Conservation (phyloP, 2,797 vertebrate species). For the Periophthalmus magnuspinnatus region DNA sequence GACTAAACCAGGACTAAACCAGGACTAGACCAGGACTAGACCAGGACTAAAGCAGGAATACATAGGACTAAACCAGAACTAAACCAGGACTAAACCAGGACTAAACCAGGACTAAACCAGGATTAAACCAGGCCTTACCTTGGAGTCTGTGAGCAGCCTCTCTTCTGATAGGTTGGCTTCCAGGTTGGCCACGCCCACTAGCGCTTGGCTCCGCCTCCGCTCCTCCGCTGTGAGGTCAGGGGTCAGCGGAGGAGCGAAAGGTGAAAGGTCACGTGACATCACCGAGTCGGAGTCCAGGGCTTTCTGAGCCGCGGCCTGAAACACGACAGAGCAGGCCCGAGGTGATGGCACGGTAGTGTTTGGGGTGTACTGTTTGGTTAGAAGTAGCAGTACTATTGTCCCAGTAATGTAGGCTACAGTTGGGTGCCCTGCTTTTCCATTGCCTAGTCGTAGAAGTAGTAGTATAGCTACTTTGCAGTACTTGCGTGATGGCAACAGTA, state of each 20-base stretch:
- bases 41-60: background rate
- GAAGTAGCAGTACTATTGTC: too few relatives aligned
- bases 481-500: too few relatives aligned
- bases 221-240: conserved; percentile 47
- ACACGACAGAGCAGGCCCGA: background rate
- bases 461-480: too few relatives aligned
- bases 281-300: conserved; percentile 70
- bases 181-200: conserved; percentile 67
- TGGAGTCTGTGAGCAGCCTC: conserved; percentile 55
- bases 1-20: background rate
- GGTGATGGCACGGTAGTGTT: too few relatives aligned
- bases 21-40: background rate
- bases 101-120: background rate
- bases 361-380: too few relatives aligned
- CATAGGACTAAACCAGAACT: too few relatives aligned
- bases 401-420: too few relatives aligned
- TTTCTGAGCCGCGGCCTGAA: conserved; percentile 66
- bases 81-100: background rate
- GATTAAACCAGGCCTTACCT: background rate
- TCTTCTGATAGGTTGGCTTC: conserved; percentile 67
- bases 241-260: conserved; percentile 58
- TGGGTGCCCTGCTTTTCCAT: too few relatives aligned
- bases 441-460: too few relatives aligned
- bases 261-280: conserved; percentile 73
- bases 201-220: conserved; percentile 70